Base-by-base conservation (phyloP, 2,888 invertebrate genomes). In the Crioceris asparagi region DNA sequence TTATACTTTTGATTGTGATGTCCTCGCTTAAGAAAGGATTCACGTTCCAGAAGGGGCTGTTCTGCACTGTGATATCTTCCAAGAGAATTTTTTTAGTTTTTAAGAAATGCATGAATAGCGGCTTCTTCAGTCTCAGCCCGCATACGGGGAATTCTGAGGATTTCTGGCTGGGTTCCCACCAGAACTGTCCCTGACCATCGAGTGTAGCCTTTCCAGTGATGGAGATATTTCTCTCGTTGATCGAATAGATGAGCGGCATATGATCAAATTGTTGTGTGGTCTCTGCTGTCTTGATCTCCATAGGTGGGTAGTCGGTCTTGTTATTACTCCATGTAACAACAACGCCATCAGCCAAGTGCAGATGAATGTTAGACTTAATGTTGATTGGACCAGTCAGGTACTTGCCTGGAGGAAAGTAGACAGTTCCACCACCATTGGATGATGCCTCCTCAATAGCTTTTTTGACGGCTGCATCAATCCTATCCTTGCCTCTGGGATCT, bases 361-460 rank as follows among this genome's bases (percentile, higher is more conserved):
- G 3, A 14, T 14, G 12, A 2, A 27, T 27, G 27, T 27, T 27
- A 3, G 27, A 27, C 15, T 27, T 27, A 12, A 27, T 6, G 14
- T 27, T 15, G 27, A 27, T 27, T 27, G 27, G 27, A 2, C 27
- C 27, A 14, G 27, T 27, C 12, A 27, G 27, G 27, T 27, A 27
- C 15, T 10, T 27, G 3, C 27, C 27, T 27, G 27, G 27, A 5
- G 27, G 27, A 11, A 27, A 27, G 7, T 27, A 15, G 27, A 27
- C 27, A 8, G 15, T 5, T 5, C 27, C 27, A 14, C 11, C 27
- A 2, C 12, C 12, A 11, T 27, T 12, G 12, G 3, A 14, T 12
- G 6, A 12, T 11, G 27, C 27, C 12, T 27, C 27, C 14, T 27
- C 15, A 7, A 27, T 27, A 11, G 27, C 27, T 12, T 7, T 27